Evolutionary conservation across 2,888 invertebrate genomes (phyloP), one percentile per base, ranked within the genome.

Genomic region (Malacosoma neustria): DNA sequence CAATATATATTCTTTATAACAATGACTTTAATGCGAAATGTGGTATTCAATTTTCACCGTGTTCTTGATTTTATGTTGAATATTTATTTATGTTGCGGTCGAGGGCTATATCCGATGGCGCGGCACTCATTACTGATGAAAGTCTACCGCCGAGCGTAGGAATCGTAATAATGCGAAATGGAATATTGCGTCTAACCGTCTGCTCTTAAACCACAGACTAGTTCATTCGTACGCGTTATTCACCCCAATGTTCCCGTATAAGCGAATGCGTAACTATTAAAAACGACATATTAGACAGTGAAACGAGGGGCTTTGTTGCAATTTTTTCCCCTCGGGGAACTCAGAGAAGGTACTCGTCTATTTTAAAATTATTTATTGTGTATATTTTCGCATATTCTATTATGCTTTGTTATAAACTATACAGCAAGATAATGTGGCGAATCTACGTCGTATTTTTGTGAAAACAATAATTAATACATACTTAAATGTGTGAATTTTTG

Each of bases 91-190:
- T 49, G 54, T 61, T 73, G 74, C 57, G 71, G 72, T 72, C 51
- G 59, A 54, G 46, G 58, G 49, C 53, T 62, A 51, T n/a, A n/a
- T 54, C 54, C 52, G 44, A 46, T 54, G 59, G 58, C 54, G 49
- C 51, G 49, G 62, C 56, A 58, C 64, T 74, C 65, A 73, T 80
- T 73, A 74, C 63, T 57, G 64, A 71, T 72, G 76, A 73, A 77
- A 76, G 73, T 71, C 61, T 63, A 59, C 69, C 71, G 65, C 64
- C 60, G 52, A 56, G 57, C 48, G 51, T 49, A 50, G 53, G 62
- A 58, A 55, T 61, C 55, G 63, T 69, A 74, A 73, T 76, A 75
- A 74, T 66, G 55, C 61, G 62, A 72, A 77, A 79, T 76, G 68
- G 67, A 74, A 74, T 70, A 72, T 60, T 60, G 53, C 61, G 61